Base-by-base conservation (phyloP, 2,888 invertebrate species). In the Zeuzera pyrina region DNA sequence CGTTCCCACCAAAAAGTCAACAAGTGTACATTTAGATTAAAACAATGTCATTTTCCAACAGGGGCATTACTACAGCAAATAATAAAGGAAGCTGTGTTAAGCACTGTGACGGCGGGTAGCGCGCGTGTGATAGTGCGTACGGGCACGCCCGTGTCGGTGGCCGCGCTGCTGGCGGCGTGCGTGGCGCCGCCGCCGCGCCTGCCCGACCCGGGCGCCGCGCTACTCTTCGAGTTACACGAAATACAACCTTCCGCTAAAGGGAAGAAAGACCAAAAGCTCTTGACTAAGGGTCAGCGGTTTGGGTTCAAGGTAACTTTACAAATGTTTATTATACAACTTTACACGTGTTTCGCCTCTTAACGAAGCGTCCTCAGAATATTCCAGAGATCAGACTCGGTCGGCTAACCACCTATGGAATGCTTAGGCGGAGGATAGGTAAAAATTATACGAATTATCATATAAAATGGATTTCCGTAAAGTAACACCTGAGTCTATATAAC, bases 101-200 rank as follows among this genome's bases (percentile, higher is more conserved):
- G 57, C 31, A 65, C 58, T 1, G 35, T 37, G 3, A 65, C 57
- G 1, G 34, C 37, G 3, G 56, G 59, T 2, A 57, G 45, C 0
- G 59, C 69, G 0, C 84, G 83, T 24, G 58, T 87, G 29, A 72
- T 79, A 34, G 73, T 88, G 15, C 86, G 86, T 28, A 85, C 87
- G 12, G 88, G 86, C n/a, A 88, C 89, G 39, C 89, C 89, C 7
- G 85, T 86, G 3, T 86, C 88, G 0, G 78, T 90, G 1, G 85
- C 87, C 1, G 84, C 87, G 2, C 39, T 89, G 26, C 56, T 89
- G 3, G 68, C 74, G 1, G 85, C 87, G 7, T 79, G 89, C 15
- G 83, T 81, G 7, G 79, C 87, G 12, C 88, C 83, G 15, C 77
- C 86, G 13, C 84, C 85, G 1, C 83, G 87, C 10, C 59, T 86